Conservation (phyloP, 1,140 invertebrate genomes). For the Solenopsis invicta region DNA sequence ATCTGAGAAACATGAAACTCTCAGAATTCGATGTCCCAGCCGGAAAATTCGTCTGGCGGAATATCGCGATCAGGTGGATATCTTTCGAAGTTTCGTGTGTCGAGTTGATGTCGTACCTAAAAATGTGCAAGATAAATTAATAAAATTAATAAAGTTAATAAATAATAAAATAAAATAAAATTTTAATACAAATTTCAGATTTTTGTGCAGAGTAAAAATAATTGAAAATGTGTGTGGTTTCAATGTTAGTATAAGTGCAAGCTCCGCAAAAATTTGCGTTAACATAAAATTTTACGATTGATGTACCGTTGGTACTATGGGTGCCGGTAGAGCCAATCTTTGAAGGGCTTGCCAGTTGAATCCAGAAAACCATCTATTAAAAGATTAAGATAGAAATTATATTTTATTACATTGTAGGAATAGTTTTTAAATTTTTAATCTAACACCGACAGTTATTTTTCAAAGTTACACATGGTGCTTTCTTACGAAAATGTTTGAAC, state of each 20-base stretch:
- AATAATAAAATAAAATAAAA: neutral
- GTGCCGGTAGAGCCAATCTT: constrained; percentile 91
- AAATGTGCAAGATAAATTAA: constrained; percentile 35
- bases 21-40: constrained; percentile 89
- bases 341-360: constrained; percentile 96
- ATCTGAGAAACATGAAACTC: too few relatives aligned
- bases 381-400: constrained; percentile 71
- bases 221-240: too few relatives aligned
- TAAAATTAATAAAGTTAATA: too few relatives aligned
- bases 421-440: neutral
- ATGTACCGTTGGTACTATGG: constrained; percentile 93
- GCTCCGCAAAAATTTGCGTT: neutral
- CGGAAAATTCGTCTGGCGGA: constrained; percentile 89
- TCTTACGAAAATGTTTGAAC: neutral
- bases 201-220: neutral
- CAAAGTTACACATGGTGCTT: neutral
- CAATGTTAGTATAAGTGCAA: too few relatives aligned
- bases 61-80: constrained; percentile 88
- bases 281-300: neutral
- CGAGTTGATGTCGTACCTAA: constrained; percentile 85
- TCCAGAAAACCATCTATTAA: constrained; percentile 95
- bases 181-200: neutral
- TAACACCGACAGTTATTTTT: neutral
- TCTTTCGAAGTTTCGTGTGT: constrained; percentile 89
- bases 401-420: neutral